A percentile compares a stretch with the other conserved stretches of the same genome.
Conservation (phyloP, 2,888 invertebrate genomes). For the Proisotoma minuta region DNA sequence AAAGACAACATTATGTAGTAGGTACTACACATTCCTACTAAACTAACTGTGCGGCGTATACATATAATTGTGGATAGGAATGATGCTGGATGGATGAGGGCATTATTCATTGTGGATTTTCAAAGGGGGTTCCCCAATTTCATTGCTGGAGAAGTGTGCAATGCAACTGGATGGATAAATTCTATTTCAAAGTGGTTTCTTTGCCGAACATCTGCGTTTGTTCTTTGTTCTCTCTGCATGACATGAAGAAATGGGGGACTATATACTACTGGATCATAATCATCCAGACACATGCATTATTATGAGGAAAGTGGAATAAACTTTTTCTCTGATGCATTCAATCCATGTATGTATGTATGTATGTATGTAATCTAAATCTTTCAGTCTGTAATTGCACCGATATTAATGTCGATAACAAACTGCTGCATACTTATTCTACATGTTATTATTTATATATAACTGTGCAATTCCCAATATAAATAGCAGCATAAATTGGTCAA, state of each 20-base stretch:
- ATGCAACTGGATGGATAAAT: constrained; percentile 4
- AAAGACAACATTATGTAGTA: neutral
- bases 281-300: neutral
- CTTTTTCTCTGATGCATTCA: too few relatives aligned
- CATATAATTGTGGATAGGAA: neutral
- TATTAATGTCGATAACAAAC: neutral
- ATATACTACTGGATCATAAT: constrained; percentile 2
- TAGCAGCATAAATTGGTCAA: too few relatives aligned
- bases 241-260: constrained; percentile 5
- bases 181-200: constrained; percentile 2
- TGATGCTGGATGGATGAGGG: neutral
- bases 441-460: too few relatives aligned
- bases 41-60: neutral
- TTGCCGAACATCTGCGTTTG: constrained; percentile 11
- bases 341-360: too few relatives aligned
- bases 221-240: constrained; percentile 11
- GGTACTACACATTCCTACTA: neutral
- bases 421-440: neutral
- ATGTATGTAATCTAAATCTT: constrained; percentile 3
- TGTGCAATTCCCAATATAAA: too few relatives aligned
- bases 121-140: constrained; percentile 14
- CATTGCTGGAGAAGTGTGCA: neutral
- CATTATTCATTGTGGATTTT: neutral
- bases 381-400: neutral
- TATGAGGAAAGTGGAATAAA: constrained; percentile 4